A percentile compares a stretch with the other conserved stretches of the same genome.
Evolutionary conservation across 2,797 vertebrate species (phyloP).

Genomic region (Hozukius guyotensis): DNA sequence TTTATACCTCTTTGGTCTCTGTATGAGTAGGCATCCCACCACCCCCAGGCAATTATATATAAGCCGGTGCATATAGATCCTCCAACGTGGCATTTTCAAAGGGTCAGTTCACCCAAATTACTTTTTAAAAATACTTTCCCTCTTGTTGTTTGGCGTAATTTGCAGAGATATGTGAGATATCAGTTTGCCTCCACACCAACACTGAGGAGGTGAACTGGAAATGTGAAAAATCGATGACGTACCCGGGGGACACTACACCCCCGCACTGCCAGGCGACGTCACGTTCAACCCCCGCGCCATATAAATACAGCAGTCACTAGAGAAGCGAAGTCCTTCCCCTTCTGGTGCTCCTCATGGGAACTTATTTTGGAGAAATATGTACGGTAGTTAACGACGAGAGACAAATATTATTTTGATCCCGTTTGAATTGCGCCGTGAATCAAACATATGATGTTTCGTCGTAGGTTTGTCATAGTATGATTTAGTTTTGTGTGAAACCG

Average conservation of each 20-base stretch:
- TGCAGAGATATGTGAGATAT: not conserved
- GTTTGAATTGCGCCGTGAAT: too few species aligned
- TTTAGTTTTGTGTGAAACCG: too few species aligned
- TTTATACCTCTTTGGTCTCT: constrained; percentile 15
- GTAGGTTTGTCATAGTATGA: too few species aligned
- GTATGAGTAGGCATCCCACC: not conserved
- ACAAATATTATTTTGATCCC: too few species aligned
- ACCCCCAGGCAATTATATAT: constrained; percentile 1
- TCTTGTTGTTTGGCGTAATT: not conserved
- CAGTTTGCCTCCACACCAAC: not conserved
- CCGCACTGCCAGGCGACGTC: not conserved
- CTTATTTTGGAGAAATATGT: not conserved
- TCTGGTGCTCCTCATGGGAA: not conserved
- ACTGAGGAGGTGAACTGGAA: not conserved
- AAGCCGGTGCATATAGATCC: constrained; percentile 5
- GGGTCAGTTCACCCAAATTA: not conserved
- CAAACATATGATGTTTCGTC: too few species aligned
- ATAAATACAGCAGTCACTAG: not conserved
- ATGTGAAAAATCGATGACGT: not conserved
- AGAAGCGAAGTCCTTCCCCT: not conserved
- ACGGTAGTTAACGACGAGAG: fast-evolving
- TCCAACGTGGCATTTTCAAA: not conserved
- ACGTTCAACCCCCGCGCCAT: not conserved
- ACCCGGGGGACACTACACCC: not conserved
- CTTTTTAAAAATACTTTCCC: not conserved